These are phyloP conservation scores for Python bivittatus DNA, from an alignment of 2,113 vertebrate genomes.

Conservation along the genomic window DNA sequence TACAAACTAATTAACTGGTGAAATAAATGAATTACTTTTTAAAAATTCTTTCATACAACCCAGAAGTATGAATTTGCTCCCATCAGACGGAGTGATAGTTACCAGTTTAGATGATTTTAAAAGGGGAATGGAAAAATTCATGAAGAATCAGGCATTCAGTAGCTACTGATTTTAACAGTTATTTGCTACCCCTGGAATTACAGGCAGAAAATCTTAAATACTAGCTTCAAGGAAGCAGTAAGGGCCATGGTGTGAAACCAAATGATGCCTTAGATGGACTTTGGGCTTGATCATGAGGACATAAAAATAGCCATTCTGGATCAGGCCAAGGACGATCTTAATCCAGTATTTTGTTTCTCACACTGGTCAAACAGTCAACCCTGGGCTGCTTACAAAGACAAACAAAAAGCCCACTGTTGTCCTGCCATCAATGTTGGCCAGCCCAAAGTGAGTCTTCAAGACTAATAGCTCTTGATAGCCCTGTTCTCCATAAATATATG, in stretches of 20 bases:
- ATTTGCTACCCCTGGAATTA: not conserved
- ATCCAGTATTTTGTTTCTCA: too few relatives aligned
- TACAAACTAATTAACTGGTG: not conserved
- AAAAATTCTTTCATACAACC: not conserved
- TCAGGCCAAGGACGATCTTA: too few relatives aligned
- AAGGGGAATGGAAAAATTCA: not conserved
- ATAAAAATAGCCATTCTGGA: too few relatives aligned
- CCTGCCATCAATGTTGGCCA: too few relatives aligned
- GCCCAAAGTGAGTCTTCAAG: too few relatives aligned
- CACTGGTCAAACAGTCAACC: too few relatives aligned
- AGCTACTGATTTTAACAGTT: not conserved
- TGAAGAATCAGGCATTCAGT: not conserved
- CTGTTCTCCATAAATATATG: not conserved
- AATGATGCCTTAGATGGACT: not conserved
- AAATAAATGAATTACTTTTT: not conserved
- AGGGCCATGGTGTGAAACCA: not conserved
- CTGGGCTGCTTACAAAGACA: too few relatives aligned
- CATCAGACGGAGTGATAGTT: not conserved
- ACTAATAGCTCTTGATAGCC: too few relatives aligned
- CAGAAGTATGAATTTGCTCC: not conserved
- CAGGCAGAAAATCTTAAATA: not conserved
- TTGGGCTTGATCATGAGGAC: too few relatives aligned
- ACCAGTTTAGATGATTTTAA: not conserved
- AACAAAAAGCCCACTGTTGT: too few relatives aligned
- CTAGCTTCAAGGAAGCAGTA: not conserved